These are phyloP conservation scores for Ormyrus pomaceus DNA, from an alignment of 2,888 invertebrate genomes.

Conservation along the genomic window DNA sequence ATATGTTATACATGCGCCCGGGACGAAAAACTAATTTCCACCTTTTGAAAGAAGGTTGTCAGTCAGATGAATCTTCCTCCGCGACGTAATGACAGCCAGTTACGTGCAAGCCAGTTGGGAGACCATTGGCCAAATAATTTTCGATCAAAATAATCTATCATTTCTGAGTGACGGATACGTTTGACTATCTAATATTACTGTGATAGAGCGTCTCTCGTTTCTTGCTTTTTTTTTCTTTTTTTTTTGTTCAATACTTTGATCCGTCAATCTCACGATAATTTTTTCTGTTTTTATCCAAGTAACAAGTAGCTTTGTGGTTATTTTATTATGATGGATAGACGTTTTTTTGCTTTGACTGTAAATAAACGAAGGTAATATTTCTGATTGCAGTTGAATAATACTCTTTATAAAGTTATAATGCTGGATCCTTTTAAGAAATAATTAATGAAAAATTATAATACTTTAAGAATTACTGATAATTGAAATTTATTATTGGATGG, in stretches of 20 bases:
- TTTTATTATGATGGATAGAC: too few species aligned
- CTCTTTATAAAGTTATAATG: too few species aligned
- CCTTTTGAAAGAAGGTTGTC: conserved; percentile 13
- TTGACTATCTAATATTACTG: conserved; percentile 68
- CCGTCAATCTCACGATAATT: not conserved
- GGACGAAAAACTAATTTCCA: conserved; percentile 20
- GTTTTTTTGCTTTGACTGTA: too few species aligned
- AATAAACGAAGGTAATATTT: too few species aligned
- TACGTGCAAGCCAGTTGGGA: not conserved
- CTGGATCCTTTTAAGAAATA: too few species aligned
- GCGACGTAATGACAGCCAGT: not conserved
- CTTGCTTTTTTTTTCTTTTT: not conserved
- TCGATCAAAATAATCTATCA: conserved; percentile 70
- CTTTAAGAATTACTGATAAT: too few species aligned
- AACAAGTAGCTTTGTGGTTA: too few species aligned
- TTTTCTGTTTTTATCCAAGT: not conserved
- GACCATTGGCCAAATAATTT: conserved; percentile 62
- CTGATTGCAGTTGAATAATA: too few species aligned
- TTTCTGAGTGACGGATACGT: conserved; percentile 65
- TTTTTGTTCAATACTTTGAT: not conserved
- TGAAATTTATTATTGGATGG: too few species aligned
- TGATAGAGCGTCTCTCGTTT: conserved; percentile 63
- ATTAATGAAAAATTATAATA: too few species aligned
- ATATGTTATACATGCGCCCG: not conserved
- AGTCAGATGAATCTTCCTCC: conserved; percentile 13